A percentile compares a stretch with the other conserved stretches of the same genome.
Conservation (phyloP, 2,888 invertebrate genomes). For the Thereva unica region DNA sequence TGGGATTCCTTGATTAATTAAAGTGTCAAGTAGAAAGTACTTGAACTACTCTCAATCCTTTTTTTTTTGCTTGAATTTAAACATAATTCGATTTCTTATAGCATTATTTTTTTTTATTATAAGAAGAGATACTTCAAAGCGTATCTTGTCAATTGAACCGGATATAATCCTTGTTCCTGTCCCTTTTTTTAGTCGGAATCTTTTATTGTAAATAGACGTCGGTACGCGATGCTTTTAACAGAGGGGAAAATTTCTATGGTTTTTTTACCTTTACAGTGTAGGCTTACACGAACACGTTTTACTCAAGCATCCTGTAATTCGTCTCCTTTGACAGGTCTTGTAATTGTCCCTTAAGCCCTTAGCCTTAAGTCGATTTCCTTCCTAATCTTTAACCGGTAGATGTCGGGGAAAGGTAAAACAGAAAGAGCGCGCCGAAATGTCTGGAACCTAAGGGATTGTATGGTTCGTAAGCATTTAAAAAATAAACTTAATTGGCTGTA, state of each 20-base stretch:
- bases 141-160: conserved; percentile 8
- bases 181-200: not conserved
- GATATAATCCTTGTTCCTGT: conserved; percentile 19
- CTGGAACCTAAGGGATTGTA: too few relatives aligned
- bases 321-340: conserved; percentile 12
- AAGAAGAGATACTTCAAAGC: not conserved
- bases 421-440: too few relatives aligned
- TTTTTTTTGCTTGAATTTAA: too few relatives aligned
- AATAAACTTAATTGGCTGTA: too few relatives aligned
- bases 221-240: not conserved
- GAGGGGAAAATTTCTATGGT: conserved; percentile 1
- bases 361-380: not conserved
- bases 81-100: too few relatives aligned
- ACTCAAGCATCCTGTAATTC: conserved; percentile 17
- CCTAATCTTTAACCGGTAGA: too few relatives aligned
- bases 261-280: conserved; percentile 4
- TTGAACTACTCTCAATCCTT: too few relatives aligned
- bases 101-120: conserved; percentile 1
- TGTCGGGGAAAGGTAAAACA: too few relatives aligned
- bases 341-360: not conserved
- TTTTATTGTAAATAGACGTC: not conserved
- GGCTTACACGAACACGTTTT: conserved; percentile 5
- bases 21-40: too few relatives aligned
- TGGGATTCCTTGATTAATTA: too few relatives aligned
- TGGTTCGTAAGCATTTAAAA: too few relatives aligned